Conservation (phyloP, 1,140 invertebrate species). For the Bacillus rossius region DNA sequence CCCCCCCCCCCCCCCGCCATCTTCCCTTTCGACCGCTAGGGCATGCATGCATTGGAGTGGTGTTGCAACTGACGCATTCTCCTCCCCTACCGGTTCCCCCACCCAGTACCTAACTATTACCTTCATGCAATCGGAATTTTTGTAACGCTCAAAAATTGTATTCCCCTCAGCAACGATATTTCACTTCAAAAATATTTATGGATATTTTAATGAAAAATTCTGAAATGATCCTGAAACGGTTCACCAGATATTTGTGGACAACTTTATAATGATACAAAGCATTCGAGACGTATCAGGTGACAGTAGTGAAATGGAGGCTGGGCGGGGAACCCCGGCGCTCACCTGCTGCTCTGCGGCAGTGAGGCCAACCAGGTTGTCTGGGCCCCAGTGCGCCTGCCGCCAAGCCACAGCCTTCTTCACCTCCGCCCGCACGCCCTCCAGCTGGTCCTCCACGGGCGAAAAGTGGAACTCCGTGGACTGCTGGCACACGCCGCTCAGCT, state of each 20-base stretch:
- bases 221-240: too few species aligned
- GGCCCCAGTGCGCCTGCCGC: conserved; percentile 34
- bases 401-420: conserved; percentile 48
- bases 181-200: too few species aligned
- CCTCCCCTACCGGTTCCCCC: too few species aligned
- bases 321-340: background rate
- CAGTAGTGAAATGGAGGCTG: background rate
- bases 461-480: conserved; percentile 86
- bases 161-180: too few species aligned
- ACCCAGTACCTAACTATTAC: too few species aligned
- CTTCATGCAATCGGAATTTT: too few species aligned
- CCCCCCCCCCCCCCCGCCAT: too few species aligned
- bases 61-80: too few species aligned
- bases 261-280: background rate
- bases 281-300: conserved; percentile 2
- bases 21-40: too few species aligned
- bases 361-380: conserved; percentile 12
- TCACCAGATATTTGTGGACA: background rate
- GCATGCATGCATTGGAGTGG: too few species aligned
- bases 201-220: too few species aligned
- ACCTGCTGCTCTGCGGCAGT: conserved; percentile 31
- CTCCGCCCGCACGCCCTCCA: conserved; percentile 65
- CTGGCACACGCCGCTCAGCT: conserved; percentile 56
- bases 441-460: conserved; percentile 75
- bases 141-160: too few species aligned